phyloP scores from a whole-genome alignment of 1,140 invertebrate species.

The Apocrypta bakeri region DNA sequence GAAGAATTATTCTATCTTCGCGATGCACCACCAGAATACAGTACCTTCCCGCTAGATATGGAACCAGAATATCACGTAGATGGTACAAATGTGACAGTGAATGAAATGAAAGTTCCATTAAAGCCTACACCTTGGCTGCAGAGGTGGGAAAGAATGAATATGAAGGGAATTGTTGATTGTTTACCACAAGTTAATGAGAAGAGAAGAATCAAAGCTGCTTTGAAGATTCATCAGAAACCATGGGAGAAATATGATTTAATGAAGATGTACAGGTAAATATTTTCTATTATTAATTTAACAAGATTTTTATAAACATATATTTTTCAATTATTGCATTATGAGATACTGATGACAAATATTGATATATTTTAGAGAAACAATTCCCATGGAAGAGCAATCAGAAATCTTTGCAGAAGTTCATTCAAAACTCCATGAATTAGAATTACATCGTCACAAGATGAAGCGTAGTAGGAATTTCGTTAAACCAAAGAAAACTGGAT shows the following conservation, averaged over 20 bases:
- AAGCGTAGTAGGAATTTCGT: conserved; percentile 81
- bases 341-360: background rate
- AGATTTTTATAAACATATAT: background rate
- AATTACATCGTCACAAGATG: conserved; percentile 79
- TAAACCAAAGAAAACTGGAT: conserved; percentile 79
- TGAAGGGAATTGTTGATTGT: conserved; percentile 85
- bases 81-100: conserved; percentile 88
- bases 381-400: conserved; percentile 90
- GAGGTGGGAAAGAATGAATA: conserved; percentile 87
- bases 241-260: conserved; percentile 96
- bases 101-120: conserved; percentile 87
- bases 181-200: conserved; percentile 76
- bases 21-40: conserved; percentile 95
- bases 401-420: conserved; percentile 89
- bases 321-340: background rate
- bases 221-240: conserved; percentile 77
- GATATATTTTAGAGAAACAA: conserved; percentile 79
- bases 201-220: conserved; percentile 76
- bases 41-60: conserved; percentile 95
- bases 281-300: background rate
- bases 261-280: conserved; percentile 88
- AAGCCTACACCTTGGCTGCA: conserved; percentile 91
- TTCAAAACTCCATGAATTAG: conserved; percentile 81
- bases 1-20: conserved; percentile 92
- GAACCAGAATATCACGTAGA: conserved; percentile 86